Conservation (phyloP, 1,140 invertebrate genomes). For the Drosophila kanapiae region DNA sequence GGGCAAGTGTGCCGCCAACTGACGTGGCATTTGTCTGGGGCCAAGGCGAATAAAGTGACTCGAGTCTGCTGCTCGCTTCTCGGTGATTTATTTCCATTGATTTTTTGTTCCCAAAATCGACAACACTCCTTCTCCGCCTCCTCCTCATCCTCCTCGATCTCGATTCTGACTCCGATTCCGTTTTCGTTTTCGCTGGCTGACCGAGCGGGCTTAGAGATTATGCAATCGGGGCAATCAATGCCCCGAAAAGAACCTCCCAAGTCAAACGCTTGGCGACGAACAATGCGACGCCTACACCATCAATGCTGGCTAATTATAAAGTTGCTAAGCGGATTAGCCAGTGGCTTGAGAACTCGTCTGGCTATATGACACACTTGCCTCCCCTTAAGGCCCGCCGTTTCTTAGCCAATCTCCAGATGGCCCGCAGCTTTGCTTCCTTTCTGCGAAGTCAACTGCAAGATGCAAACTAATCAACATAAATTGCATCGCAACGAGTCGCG, state of each 20-base stretch:
- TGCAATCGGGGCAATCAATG: slow-evolving; percentile 55
- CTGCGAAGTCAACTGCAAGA: slow-evolving; percentile 38
- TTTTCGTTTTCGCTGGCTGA: slow-evolving; percentile 35
- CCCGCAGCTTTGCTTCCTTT: slow-evolving; percentile 27
- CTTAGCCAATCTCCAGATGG: slow-evolving; percentile 11
- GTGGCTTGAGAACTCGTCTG: slow-evolving; percentile 10
- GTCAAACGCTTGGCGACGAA: slow-evolving; percentile 21
- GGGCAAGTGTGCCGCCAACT: slow-evolving; percentile 53
- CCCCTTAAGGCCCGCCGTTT: background rate
- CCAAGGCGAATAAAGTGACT: slow-evolving; percentile 35
- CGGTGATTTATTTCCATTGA: slow-evolving; percentile 66
- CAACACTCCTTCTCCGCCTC: slow-evolving; percentile 4
- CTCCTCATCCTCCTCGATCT: slow-evolving; percentile 15
- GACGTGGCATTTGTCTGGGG: slow-evolving; percentile 51
- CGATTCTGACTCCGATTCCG: slow-evolving; percentile 1
- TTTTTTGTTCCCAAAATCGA: slow-evolving; percentile 38
- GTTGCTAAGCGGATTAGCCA: slow-evolving; percentile 77
- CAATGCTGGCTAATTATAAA: slow-evolving; percentile 65
- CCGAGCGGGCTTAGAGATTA: slow-evolving; percentile 65
- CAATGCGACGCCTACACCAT: slow-evolving; percentile 45
- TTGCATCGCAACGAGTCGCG: slow-evolving; percentile 29
- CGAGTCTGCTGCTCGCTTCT: slow-evolving; percentile 48
- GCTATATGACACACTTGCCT: slow-evolving; percentile 17
- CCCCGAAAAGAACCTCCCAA: slow-evolving; percentile 43
- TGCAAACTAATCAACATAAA: slow-evolving; percentile 56